Percentiles rank a stretch among this genome's conserved stretches.
phyloP scores from a whole-genome alignment of 2,888 invertebrate genomes.

The Philaethria dido region DNA sequence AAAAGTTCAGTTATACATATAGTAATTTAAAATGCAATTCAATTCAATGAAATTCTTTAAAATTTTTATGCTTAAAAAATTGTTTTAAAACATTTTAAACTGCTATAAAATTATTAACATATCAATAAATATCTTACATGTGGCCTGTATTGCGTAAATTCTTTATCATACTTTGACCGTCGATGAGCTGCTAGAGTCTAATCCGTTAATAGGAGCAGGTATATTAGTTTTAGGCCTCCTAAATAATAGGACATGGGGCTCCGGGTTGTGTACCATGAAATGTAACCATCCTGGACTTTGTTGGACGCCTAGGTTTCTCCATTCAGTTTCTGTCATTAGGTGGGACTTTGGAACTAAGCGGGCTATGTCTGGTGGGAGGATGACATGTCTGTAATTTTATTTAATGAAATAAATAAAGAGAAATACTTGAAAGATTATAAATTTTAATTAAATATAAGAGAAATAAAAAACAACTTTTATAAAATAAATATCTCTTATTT shows the following conservation, averaged over 20 bases:
- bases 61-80: too few relatives aligned
- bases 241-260: conserved; percentile 94
- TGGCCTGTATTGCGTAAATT: conserved; percentile 17
- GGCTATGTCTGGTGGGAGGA: conserved; percentile 93
- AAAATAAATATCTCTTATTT: too few relatives aligned
- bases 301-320: conserved; percentile 97
- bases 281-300: conserved; percentile 94
- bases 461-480: too few relatives aligned
- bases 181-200: conserved; percentile 62
- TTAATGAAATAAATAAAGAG: neutral
- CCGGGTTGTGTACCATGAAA: conserved; percentile 96
- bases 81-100: too few relatives aligned
- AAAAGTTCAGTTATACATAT: too few relatives aligned
- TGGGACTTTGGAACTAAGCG: conserved; percentile 94
- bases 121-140: conserved; percentile 20
- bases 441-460: too few relatives aligned
- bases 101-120: neutral
- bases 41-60: too few relatives aligned
- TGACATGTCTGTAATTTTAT: conserved; percentile 90
- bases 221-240: conserved; percentile 82
- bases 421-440: too few relatives aligned
- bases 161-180: conserved; percentile 62
- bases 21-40: neutral
- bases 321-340: conserved; percentile 96
- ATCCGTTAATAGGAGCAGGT: conserved; percentile 58